phyloP scores from a whole-genome alignment of 2,797 vertebrate genomes.

The Periophthalmus magnuspinnatus region DNA sequence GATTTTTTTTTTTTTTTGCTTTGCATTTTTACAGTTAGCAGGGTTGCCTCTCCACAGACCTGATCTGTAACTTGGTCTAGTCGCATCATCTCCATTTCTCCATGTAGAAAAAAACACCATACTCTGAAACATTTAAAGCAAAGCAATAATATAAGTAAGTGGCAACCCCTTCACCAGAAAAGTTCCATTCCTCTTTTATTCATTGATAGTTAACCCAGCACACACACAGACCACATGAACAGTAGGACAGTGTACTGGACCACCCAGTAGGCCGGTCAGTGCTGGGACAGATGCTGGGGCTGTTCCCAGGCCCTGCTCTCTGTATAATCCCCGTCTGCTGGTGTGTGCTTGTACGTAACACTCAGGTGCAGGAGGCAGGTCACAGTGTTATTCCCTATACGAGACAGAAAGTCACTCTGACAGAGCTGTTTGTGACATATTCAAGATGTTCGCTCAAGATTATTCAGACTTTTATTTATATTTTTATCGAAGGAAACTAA shows the following conservation, averaged over 20 bases:
- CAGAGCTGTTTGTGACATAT: neutral
- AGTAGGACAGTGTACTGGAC: neutral
- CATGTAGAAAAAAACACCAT: no score
- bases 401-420: neutral
- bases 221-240: neutral
- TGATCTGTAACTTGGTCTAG: no score
- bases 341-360: conserved; percentile 9
- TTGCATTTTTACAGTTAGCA: no score
- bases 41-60: no score
- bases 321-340: conserved; percentile 5
- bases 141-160: no score
- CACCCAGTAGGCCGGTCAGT: neutral
- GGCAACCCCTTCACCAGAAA: no score
- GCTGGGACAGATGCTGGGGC: conserved; percentile 1
- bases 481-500: no score
- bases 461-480: neutral
- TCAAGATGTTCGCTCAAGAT: neutral
- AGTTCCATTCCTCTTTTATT: no score
- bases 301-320: conserved; percentile 1
- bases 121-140: no score
- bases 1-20: no score
- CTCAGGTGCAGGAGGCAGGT: neutral
- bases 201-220: no score
- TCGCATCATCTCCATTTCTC: no score
- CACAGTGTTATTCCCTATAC: neutral